Percentiles rank a stretch among this genome's conserved stretches.
Evolutionary conservation across 1,140 invertebrate genomes (phyloP).

Genomic region (Drosophila novamexicana): DNA sequence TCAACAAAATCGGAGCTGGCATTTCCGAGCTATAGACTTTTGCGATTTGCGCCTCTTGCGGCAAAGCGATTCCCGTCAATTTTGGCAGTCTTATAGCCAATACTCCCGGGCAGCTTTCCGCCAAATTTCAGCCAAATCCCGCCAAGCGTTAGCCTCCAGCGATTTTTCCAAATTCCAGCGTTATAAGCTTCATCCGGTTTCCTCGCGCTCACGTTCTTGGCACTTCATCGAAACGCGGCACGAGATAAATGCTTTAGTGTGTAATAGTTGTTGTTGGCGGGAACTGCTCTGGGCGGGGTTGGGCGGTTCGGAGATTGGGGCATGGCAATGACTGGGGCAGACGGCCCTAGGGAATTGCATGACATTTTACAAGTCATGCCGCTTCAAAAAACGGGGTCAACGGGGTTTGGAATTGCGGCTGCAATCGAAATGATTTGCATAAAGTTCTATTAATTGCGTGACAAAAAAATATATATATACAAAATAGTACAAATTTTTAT

Average conservation of each 20-base stretch:
- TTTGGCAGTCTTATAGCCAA: conserved; percentile 26
- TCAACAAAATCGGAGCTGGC: conserved; percentile 63
- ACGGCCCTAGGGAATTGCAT: conserved; percentile 14
- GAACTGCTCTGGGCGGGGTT: neutral
- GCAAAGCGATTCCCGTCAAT: neutral
- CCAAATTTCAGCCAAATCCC: conserved; percentile 46
- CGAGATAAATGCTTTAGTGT: conserved; percentile 28
- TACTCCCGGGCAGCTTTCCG: neutral
- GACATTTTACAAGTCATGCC: conserved; percentile 38
- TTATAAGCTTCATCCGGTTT: conserved; percentile 44
- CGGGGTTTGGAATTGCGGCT: conserved; percentile 4
- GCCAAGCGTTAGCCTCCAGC: conserved; percentile 14
- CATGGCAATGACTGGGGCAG: conserved; percentile 6
- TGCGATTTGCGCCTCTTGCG: conserved; percentile 34
- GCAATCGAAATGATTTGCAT: conserved; percentile 57
- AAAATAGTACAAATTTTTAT: conserved; percentile 8
- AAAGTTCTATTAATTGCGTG: conserved; percentile 10
- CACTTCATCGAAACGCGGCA: conserved; percentile 16
- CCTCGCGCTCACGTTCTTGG: conserved; percentile 7
- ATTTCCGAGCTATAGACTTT: conserved; percentile 18
- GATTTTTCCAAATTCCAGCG: conserved; percentile 72
- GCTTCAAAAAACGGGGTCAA: conserved; percentile 42
- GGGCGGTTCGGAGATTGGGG: neutral
- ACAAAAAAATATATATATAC: conserved; percentile 15
- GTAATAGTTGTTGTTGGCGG: conserved; percentile 1